Conservation (phyloP, 35 echinoderm and acorn worm genomes). For the Eucidaris tribuloides region DNA sequence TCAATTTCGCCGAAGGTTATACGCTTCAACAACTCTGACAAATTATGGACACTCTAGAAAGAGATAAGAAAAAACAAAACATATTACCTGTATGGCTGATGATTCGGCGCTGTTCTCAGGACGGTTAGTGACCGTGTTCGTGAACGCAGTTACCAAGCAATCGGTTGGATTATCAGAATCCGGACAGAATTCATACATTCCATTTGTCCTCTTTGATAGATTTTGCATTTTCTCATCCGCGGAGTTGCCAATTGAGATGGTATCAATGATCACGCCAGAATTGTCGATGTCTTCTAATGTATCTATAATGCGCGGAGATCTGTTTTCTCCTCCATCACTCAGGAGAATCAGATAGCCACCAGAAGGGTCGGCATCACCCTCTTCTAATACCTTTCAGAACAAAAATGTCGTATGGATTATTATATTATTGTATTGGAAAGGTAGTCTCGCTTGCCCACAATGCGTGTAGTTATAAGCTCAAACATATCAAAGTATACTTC, state of each 20-base stretch:
- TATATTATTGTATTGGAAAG: too few relatives aligned
- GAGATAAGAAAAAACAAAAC: too few relatives aligned
- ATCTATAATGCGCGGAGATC: neutral
- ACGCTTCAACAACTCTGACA: too few relatives aligned
- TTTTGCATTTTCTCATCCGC: slow-evolving; percentile 3
- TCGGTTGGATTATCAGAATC: neutral
- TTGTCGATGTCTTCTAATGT: neutral
- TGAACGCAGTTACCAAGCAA: neutral
- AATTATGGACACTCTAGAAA: too few relatives aligned
- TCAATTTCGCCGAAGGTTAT: too few relatives aligned
- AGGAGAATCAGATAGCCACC: slow-evolving; percentile 14
- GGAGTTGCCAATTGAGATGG: slow-evolving; percentile 3
- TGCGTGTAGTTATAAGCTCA: too few relatives aligned
- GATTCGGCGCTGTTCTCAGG: neutral
- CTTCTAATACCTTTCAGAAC: neutral
- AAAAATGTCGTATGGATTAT: too few relatives aligned
- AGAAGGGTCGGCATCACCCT: neutral
- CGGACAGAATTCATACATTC: neutral
- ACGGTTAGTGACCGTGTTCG: neutral
- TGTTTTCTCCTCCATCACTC: slow-evolving; percentile 21
- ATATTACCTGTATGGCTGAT: neutral
- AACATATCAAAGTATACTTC: too few relatives aligned
- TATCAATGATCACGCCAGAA: slow-evolving; percentile 26
- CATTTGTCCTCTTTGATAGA: neutral
- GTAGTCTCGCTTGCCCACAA: too few relatives aligned